phyloP scores from a whole-genome alignment of 64 coral and sea anemone genomes.

The Stylophora pistillata region DNA sequence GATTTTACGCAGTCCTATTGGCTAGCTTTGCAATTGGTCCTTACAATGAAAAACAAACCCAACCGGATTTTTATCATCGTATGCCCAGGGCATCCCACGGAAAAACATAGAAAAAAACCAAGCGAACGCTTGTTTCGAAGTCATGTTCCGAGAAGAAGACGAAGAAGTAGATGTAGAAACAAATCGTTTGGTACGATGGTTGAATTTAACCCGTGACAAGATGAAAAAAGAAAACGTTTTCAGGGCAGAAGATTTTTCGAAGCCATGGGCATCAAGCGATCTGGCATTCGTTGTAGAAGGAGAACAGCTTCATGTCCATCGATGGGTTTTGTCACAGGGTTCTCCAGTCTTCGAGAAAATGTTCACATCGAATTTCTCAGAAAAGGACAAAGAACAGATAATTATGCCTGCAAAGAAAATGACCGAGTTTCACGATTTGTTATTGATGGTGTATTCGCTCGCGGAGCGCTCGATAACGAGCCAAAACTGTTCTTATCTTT shows the following conservation, averaged over 20 bases:
- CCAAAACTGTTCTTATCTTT: slow-evolving; percentile 34
- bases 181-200: background rate
- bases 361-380: slow-evolving; percentile 30
- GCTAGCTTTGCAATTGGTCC: slow-evolving; percentile 3
- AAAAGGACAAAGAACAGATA: slow-evolving; percentile 9
- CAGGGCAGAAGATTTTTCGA: slow-evolving; percentile 14
- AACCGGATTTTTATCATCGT: too few species aligned
- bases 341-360: slow-evolving; percentile 47
- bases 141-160: too few species aligned
- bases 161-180: background rate
- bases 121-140: too few species aligned
- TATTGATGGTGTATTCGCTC: slow-evolving; percentile 37
- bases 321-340: slow-evolving; percentile 24
- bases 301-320: slow-evolving; percentile 17
- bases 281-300: slow-evolving; percentile 25
- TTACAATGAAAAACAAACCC: too few species aligned
- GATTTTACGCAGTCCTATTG: slow-evolving; percentile 5
- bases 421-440: slow-evolving; percentile 21
- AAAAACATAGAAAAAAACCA: too few species aligned
- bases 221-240: background rate
- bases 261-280: slow-evolving; percentile 58
- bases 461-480: slow-evolving; percentile 8
- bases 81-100: too few species aligned
- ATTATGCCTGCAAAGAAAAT: background rate
- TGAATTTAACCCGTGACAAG: background rate